Evolutionary conservation across 2,113 vertebrate genomes (phyloP), one percentile per base, ranked within the genome.

Genomic region (Zosterops borbonicus): DNA sequence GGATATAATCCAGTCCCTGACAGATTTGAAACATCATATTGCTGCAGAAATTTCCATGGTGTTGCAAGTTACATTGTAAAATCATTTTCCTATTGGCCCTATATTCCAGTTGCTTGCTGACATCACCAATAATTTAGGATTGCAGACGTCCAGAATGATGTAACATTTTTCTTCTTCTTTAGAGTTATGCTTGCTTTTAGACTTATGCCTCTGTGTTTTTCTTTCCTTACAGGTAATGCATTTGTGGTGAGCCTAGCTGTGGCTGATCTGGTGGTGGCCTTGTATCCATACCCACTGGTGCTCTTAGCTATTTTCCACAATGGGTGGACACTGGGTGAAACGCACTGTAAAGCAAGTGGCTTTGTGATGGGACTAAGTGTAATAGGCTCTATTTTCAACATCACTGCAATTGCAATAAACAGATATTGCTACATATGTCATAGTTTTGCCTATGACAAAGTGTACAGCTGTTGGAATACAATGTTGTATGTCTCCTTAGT

Each of bases 341-440:
- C 73, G 0, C 98, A 99, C 70, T 99, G 99, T 93, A 99, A 98
- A 98, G 98, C 98, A n/a, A 99, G 99, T 5, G 98, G 98, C 91
- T 99, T 99, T 83, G 98, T 99, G 56, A 99, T 99, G 98, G 99
- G 99, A 20, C 97, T 99, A 47, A 99, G 99, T 5, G 98, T 99
- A 73, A 98, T 99, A 18, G 98, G 99, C 31, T 99, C 99, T 11
- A 98, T 99, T 96, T 99, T 99, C 97, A 99, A 98, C 98, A 99
- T 99, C 97, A 98, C 98, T 2, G 99, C 98, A 44, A 99, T 99
- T 12, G 99, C 99, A 58, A 97, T 99, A 84, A 99, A 99, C 97
- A 96, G 98, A 84, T 99, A 99, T 91, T 99, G 99, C 97, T 99
- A 98, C 86, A 98, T 99, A 96, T 99, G 99, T 94, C 99, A 98